Base-by-base conservation (phyloP, 2,113 vertebrate species). In the Toxotes chatareus region DNA sequence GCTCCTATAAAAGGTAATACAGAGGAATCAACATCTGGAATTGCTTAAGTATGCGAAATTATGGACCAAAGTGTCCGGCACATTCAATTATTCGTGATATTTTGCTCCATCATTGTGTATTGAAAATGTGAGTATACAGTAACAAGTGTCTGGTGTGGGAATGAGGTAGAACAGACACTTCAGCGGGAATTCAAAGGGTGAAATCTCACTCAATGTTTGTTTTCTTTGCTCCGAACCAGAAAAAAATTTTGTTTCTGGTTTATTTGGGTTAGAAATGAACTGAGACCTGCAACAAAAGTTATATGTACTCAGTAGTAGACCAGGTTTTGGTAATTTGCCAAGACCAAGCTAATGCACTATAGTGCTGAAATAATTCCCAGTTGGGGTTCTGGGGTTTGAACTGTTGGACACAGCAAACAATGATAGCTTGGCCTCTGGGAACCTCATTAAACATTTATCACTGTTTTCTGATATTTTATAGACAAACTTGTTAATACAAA, bases 1-100 rank as follows among this genome's bases (percentile, higher is more conserved):
- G 95, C 88, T 91, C 95, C 86, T 94, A 94, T 80, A 97, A 96
- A 96, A 98, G 98, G 98, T 99, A 93, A 61, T 10, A 4, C 5
- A 14, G 17, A 60, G 42, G 23, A 8, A 0, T 67, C 59, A 59
- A 36, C 76, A 83, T 76, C 66, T 87, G 80, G 69, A 13, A 36
- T 36, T 31, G 31, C 55, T 73, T 73, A 46, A n/a, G 32, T 27
- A 3, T 16, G 62, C 69, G 34, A 31, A 59, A 73, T 44, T 7
- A 55, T 12, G 64, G 47, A 47, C 53, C 56, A 47, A n/a, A 49
- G 55, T 46, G 27, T 27, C 5, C 3, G 7, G 17, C 27, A 47
- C 13, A 4, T 71, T 46, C 5, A 31, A 44, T 55, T 69, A 19
- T 19, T 4, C 17, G 10, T 1, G 51, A 63, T 16, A 5, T 60